Evolutionary conservation across 2,113 vertebrate genomes (phyloP), one percentile per base, ranked within the genome.

Genomic region (Crocuta crocuta): DNA sequence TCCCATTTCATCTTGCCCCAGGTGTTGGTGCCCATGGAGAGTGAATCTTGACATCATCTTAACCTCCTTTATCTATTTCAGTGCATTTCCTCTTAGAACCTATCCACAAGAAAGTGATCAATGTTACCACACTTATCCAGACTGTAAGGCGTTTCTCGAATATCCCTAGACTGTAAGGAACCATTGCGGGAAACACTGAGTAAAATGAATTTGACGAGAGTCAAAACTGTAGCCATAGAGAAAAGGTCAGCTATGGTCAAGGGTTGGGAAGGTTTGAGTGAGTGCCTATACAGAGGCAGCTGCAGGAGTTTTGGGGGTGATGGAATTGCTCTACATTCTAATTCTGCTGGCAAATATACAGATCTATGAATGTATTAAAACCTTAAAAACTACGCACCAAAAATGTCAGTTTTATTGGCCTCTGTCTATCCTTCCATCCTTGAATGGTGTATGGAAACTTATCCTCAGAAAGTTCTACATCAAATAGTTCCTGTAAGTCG

Each of bases 51-150:
- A 3, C 6, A 45, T 68, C 19, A 10, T 63, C n/a, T 45, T 74
- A 74, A 95, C 48, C n/a, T 58, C 86, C 19, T 94, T 74, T n/a
- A 28, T 94, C 58, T 85, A n/a, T 81, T 73, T 92, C 78, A 65
- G 10, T 11, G n/a, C 33, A 55, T 78, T 87, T 80, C n/a, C 23
- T 91, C 35, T 80, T 43, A 74, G 43, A 84, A 28, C 1, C 65
- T 50, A 7, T 35, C 31, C 45, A 61, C 15, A 74, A 39, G 6
- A 26, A 87, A 58, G n/a, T 71, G 35, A 85, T 70, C 26, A 28
- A 55, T 83, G 39, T 55, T 21, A 26, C 19, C 58, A 28, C 31
- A 24, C 58, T 92, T 4, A 3, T 13, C 45, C 55, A 81, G 28
- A 87, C 15, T 16, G 12, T 68, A 66, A 73, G 15, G 24, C 7